Conservation (phyloP, 1,140 invertebrate species). For the Drosophila arawakana region DNA sequence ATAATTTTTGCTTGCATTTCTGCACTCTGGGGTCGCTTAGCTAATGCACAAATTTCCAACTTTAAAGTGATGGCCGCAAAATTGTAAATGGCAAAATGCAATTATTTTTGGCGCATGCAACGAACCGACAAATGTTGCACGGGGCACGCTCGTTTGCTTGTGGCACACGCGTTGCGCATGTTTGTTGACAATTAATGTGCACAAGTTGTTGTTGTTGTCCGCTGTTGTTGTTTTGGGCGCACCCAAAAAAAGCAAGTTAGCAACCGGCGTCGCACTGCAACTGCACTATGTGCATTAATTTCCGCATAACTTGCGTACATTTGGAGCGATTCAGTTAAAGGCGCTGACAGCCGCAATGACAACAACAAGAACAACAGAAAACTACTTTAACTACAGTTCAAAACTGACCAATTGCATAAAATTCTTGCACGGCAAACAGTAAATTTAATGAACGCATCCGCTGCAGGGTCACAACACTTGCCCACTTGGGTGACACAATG, state of each 20-base stretch:
- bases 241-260: conserved; percentile 47
- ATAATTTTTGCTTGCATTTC: conserved; percentile 10
- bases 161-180: conserved; percentile 60
- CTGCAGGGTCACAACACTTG: conserved; percentile 29
- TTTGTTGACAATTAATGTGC: conserved; percentile 76
- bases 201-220: conserved; percentile 39
- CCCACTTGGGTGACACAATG: conserved; percentile 32
- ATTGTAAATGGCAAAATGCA: conserved; percentile 61
- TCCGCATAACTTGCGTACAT: conserved; percentile 59
- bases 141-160: conserved; percentile 21
- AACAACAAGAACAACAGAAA: not conserved
- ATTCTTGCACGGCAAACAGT: conserved; percentile 54
- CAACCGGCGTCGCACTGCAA: conserved; percentile 15
- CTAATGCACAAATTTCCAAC: conserved; percentile 40
- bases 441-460: conserved; percentile 55
- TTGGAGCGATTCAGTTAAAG: conserved; percentile 16
- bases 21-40: conserved; percentile 36
- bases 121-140: conserved; percentile 28
- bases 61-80: conserved; percentile 7
- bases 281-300: conserved; percentile 68
- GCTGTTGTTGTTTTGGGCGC: conserved; percentile 41
- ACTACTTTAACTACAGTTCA: too few relatives aligned
- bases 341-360: conserved; percentile 1
- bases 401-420: conserved; percentile 41
- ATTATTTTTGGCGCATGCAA: conserved; percentile 73